A percentile compares a stretch with the other conserved stretches of the same genome.
Conservation (phyloP, 2,888 invertebrate genomes). For the Leucozona laternaria region DNA sequence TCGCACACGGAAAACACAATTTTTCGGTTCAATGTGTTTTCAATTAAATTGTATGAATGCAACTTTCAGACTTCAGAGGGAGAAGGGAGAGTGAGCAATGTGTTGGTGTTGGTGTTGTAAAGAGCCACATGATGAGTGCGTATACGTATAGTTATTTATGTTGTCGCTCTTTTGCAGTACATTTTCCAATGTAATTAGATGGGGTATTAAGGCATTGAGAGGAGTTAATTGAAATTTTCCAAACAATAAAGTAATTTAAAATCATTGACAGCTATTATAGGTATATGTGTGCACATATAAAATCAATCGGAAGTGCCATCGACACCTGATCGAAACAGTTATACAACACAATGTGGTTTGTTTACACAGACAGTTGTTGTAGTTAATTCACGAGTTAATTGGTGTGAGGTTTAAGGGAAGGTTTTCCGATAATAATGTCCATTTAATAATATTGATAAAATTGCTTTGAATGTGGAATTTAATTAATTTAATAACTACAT, state of each 20-base stretch:
- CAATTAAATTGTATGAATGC: constrained; percentile 57
- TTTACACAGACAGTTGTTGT: background rate
- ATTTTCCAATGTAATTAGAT: constrained; percentile 58
- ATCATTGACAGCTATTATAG: constrained; percentile 38
- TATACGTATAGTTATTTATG: background rate
- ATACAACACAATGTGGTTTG: constrained; percentile 19
- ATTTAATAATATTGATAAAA: background rate
- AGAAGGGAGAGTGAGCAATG: background rate
- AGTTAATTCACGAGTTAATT: constrained; percentile 12
- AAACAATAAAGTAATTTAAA: constrained; percentile 60
- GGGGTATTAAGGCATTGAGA: constrained; percentile 47
- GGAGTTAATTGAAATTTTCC: constrained; percentile 66
- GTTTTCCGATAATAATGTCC: background rate
- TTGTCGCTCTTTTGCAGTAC: constrained; percentile 40
- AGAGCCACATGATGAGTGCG: background rate
- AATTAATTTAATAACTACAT: background rate
- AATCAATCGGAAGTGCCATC: constrained; percentile 29
- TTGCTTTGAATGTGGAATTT: background rate
- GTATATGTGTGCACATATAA: background rate
- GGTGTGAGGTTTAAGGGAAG: background rate
- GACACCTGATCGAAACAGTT: constrained; percentile 22
- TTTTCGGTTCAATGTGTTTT: constrained; percentile 63
- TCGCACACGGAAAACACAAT: constrained; percentile 57
- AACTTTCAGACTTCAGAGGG: constrained; percentile 5
- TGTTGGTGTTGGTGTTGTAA: too few species aligned